Evolutionary conservation across 2,888 invertebrate genomes (phyloP), one percentile per base, ranked within the genome.

Genomic region (Caenorhabditis sp.): DNA sequence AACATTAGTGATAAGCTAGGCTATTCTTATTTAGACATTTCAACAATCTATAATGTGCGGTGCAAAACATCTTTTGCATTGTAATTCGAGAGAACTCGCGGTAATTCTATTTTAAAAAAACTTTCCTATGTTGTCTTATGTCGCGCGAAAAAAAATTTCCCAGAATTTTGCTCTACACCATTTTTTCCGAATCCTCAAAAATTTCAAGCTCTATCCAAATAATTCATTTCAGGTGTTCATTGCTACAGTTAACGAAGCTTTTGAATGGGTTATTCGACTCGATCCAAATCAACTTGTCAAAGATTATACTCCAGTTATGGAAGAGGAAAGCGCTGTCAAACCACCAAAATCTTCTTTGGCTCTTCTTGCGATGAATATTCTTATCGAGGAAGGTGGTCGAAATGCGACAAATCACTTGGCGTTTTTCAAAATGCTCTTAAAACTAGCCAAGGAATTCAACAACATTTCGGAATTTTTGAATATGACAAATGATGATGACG

Each of bases 201-300:
- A n/a, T n/a, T n/a, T n/a, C n/a, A n/a, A n/a, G n/a, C n/a, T n/a
- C n/a, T n/a, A n/a, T n/a, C n/a, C n/a, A n/a, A n/a, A n/a, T 43
- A 17, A 14, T 43, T 17, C 23, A 38, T 70, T 63, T 49, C 72
- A 73, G 72, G 50, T 49, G 0, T 73, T 68, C 72, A 20, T 73
- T 36, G 25, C 64, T 25, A 59, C 72, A 1, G 65, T 73, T 54
- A 68, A 62, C 49, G 72, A 68, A 56, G 58, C 68, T 5, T 73
- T 73, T 59, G 68, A 65, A 43, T 73, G 72, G 72, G 53, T 68
- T 23, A 67, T 71, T 23, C 63, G 67, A 1, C 52, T 71, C 17
- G 64, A 67, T 53, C 63, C 71, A 23, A 60, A 50, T 49, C 71
- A 71, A 26, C 63, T 71, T 12, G 59, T 14, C 70, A 66, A 26